Percentiles rank a stretch among this genome's conserved stretches.
These are phyloP conservation scores for Polydesmus complanatus DNA, from an alignment of 2,888 invertebrate genomes.

Conservation along the genomic window DNA sequence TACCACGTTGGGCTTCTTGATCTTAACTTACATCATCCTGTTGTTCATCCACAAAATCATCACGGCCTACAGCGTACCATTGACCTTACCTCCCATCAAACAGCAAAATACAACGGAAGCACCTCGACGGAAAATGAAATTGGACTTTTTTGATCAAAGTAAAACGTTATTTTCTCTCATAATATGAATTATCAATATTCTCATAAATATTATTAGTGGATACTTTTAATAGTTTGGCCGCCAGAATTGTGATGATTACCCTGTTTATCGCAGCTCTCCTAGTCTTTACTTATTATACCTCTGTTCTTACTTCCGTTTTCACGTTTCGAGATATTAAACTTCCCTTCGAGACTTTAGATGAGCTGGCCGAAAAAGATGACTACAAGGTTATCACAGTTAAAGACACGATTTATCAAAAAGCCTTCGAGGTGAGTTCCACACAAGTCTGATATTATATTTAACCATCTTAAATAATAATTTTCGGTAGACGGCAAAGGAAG, in stretches of 20 bases:
- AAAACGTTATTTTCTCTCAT: too few species aligned
- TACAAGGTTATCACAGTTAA: conserved; percentile 9
- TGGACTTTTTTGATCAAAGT: too few species aligned
- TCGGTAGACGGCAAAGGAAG: neutral
- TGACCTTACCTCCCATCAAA: too few species aligned
- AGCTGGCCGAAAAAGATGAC: conserved; percentile 3
- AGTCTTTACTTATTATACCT: conserved; percentile 7
- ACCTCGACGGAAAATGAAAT: too few species aligned
- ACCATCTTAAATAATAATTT: too few species aligned
- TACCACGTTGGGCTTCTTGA: neutral
- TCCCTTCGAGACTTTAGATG: conserved; percentile 3
- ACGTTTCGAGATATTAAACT: conserved; percentile 7
- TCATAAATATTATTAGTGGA: neutral
- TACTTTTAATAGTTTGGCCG: neutral
- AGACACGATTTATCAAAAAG: neutral
- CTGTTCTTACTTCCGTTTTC: conserved; percentile 5
- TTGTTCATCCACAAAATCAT: neutral
- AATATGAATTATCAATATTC: too few species aligned
- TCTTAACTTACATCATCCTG: neutral
- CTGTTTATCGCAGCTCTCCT: neutral
- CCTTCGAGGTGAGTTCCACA: neutral
- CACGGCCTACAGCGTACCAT: neutral
- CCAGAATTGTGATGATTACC: neutral
- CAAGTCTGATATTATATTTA: too few species aligned
- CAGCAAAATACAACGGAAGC: too few species aligned